These are phyloP conservation scores for Sebastes trivittatus DNA, from an alignment of 2,797 vertebrate genomes.

Conservation along the genomic window DNA sequence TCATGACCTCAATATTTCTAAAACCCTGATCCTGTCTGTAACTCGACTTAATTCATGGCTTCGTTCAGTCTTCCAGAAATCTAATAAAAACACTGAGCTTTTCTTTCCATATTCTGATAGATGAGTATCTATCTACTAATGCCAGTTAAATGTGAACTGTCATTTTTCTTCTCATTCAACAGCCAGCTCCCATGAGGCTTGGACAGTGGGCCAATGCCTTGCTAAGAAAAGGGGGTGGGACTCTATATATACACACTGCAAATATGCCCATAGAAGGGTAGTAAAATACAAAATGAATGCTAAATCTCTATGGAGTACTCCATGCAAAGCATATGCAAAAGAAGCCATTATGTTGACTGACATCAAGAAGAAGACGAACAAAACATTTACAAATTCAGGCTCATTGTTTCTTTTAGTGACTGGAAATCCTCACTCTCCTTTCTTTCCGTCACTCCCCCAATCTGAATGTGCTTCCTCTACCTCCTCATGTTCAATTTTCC, in stretches of 20 bases:
- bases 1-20: no score
- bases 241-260: neutral
- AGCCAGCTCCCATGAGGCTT: neutral
- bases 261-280: neutral
- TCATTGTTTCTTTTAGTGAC: neutral
- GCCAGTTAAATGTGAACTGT: neutral
- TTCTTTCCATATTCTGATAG: neutral
- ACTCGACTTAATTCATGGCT: neutral
- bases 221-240: neutral
- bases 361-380: neutral
- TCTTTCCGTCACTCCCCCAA: neutral
- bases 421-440: neutral
- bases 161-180: neutral
- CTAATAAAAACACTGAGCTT: neutral
- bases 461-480: neutral
- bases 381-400: slow-evolving; percentile 17
- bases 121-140: neutral
- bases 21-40: neutral
- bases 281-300: slow-evolving; percentile 18
- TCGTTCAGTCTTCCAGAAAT: neutral
- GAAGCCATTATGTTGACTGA: slow-evolving; percentile 10
- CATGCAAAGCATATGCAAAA: slow-evolving; percentile 57
- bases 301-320: neutral
- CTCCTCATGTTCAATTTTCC: neutral
- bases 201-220: neutral